phyloP scores from a whole-genome alignment of 2,797 vertebrate species.

The Leptatherina wallacei region DNA sequence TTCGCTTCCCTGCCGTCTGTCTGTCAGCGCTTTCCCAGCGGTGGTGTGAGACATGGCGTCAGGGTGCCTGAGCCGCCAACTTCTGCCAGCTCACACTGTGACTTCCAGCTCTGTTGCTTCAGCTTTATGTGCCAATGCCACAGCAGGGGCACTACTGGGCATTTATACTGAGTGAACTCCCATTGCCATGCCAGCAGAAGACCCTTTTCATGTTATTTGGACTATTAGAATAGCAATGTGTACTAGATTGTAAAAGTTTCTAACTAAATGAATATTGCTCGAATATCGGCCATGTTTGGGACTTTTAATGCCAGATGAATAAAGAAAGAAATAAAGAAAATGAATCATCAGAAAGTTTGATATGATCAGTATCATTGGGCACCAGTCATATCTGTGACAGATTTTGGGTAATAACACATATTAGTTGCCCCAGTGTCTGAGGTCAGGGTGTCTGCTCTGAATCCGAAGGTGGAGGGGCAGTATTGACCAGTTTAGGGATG shows the following conservation, averaged over 20 bases:
- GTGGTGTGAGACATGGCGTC: constrained; percentile 82
- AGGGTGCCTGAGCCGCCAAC: constrained; percentile 75
- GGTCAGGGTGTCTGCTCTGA: constrained; percentile 60
- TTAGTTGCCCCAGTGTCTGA: constrained; percentile 50
- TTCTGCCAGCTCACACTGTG: constrained; percentile 76
- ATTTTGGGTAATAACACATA: constrained; percentile 41
- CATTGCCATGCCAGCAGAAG: constrained; percentile 62
- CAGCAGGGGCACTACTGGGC: constrained; percentile 69
- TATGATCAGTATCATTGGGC: constrained; percentile 22
- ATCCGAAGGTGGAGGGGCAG: constrained; percentile 60
- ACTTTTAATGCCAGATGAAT: neutral
- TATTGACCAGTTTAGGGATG: constrained; percentile 78
- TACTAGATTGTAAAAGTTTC: constrained; percentile 18
- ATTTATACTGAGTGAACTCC: constrained; percentile 53
- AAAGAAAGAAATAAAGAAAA: constrained; percentile 14
- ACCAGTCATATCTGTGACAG: constrained; percentile 25
- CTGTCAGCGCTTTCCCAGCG: constrained; percentile 78
- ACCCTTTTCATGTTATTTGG: constrained; percentile 52
- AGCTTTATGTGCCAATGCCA: constrained; percentile 70
- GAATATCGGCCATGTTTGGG: no score
- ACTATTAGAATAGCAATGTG: constrained; percentile 35
- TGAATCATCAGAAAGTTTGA: constrained; percentile 7
- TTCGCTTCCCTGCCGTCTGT: constrained; percentile 71
- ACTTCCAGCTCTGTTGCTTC: constrained; percentile 76
- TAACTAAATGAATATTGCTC: no score